Evolutionary conservation across 2,113 vertebrate genomes (phyloP).

Genomic region (Lichenostomus cassidix): DNA sequence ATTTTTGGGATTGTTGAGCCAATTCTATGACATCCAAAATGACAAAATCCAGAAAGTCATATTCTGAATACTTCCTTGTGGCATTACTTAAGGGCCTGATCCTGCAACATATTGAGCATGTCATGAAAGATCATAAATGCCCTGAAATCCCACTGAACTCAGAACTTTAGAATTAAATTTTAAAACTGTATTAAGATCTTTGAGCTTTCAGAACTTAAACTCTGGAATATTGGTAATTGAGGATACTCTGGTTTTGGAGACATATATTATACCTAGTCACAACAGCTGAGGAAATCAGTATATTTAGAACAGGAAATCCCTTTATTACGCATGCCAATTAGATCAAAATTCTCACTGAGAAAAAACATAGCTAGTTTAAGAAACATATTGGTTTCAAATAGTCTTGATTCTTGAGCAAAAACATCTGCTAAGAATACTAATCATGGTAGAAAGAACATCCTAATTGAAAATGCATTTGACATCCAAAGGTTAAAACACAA

Average conservation of each 20-base stretch:
- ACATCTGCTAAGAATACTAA: conserved; percentile 31
- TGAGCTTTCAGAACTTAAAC: neutral
- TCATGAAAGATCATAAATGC: neutral
- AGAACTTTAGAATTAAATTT: neutral
- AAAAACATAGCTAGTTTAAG: conserved; percentile 20
- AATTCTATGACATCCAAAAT: conserved; percentile 5
- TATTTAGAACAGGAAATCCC: conserved; percentile 43
- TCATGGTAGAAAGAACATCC: neutral
- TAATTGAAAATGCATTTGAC: conserved; percentile 41
- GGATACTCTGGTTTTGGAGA: neutral
- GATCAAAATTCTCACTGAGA: conserved; percentile 28
- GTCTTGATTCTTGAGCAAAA: conserved; percentile 46
- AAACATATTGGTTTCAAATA: conserved; percentile 28
- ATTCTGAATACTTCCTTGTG: conserved; percentile 6
- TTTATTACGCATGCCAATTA: conserved; percentile 33
- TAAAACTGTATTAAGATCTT: neutral
- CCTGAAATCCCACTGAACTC: neutral
- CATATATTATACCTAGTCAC: conserved; percentile 22
- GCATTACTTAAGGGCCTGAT: conserved; percentile 7
- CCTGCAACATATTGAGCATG: neutral
- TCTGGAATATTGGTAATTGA: neutral
- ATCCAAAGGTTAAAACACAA: neutral
- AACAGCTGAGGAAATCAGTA: conserved; percentile 16
- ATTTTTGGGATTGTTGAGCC: neutral
- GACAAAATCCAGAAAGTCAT: conserved; percentile 40